Base-by-base conservation (phyloP, 2,888 invertebrate genomes). In the Leptinotarsa peninsularis region DNA sequence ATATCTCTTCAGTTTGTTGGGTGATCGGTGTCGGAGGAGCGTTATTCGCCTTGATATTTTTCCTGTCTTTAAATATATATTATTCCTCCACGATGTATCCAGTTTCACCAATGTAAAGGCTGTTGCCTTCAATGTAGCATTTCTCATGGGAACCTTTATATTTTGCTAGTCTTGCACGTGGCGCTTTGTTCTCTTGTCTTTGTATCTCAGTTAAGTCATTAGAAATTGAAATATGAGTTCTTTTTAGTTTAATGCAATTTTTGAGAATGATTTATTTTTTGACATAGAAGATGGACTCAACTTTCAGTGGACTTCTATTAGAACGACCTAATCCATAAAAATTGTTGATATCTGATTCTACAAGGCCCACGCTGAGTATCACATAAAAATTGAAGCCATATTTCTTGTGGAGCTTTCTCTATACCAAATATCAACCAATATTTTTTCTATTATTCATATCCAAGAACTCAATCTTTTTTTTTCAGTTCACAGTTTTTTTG, bases 321-420 rank as follows among this genome's bases (percentile, higher is more conserved):
- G 21, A 54, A 54, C n/a, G 21, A 66, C 66, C 66, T 17, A 33
- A 66, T 66, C 66, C 66, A 66, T 66, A 66, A 33, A 66, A 66
- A 43, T 66, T 66, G 66, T 66, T 66, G 66, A 66, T 66, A 27
- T 66, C 66, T 66, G 66, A 66, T 66, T 66, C 66, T 33, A 54
- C 54, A 54, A 54, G 54, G 21, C 54, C 54, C 21, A 54, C 54
- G 21, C 21, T 54, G 54, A 54, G 21, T 54, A n/a, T 43, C 33
- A 66, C 43, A 66, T 66, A 33, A 27, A 43, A 66, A 66, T 33
- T 66, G n/a, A n/a, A 10, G 54, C 54, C 21, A 54, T n/a, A 54
- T 54, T 21, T 54, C 54, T 14, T 27, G 43, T 66, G 66, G 43
- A 66, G 21, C 66, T 66, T 27, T 66, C 33, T 54, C 21, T 54